These are phyloP conservation scores for Leucosticte australis DNA, from an alignment of 2,113 vertebrate genomes.

Conservation along the genomic window DNA sequence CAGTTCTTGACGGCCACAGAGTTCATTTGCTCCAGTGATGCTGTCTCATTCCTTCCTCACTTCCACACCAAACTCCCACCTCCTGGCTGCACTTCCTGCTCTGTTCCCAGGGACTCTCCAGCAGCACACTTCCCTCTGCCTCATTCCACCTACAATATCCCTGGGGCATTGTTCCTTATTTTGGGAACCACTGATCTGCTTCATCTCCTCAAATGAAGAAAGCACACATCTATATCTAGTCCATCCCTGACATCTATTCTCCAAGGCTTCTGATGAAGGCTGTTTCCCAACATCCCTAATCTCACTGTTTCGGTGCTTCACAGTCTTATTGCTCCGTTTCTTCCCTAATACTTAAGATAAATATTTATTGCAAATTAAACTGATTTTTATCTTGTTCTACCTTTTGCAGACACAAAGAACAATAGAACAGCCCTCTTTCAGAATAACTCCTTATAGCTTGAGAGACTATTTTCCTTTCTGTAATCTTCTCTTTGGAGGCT, in stretches of 20 bases:
- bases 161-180: background rate
- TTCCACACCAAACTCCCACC: background rate
- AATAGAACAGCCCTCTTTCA: background rate
- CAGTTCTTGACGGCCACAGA: background rate
- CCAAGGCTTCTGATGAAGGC: background rate
- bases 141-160: background rate
- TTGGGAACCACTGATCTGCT: slow-evolving; percentile 15
- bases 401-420: background rate
- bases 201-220: background rate
- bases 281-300: background rate
- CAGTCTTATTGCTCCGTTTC: background rate
- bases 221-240: background rate
- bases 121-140: background rate
- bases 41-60: background rate
- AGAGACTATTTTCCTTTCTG: background rate
- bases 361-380: slow-evolving; percentile 47
- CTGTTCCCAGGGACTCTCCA: background rate
- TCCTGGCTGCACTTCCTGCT: background rate
- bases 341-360: slow-evolving; percentile 16
- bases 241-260: background rate
- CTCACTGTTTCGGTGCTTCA: slow-evolving; percentile 2
- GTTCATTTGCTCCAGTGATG: background rate
- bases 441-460: background rate
- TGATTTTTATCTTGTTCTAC: background rate
- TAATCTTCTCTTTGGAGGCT: background rate